These are phyloP conservation scores for Ptyas mucosa DNA, from an alignment of 2,113 vertebrate species.

Conservation along the genomic window DNA sequence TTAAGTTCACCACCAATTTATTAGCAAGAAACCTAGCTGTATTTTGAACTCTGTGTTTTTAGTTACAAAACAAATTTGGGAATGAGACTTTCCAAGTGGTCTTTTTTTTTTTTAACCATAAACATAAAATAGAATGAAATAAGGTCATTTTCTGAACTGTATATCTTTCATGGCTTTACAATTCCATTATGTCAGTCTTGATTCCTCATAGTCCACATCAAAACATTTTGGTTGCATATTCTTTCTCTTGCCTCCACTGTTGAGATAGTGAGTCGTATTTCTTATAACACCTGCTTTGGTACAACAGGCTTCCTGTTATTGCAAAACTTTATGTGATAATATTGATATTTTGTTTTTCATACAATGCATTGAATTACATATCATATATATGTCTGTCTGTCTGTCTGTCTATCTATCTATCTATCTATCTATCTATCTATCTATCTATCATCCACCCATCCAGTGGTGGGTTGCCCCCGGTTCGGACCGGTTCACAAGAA, in stretches of 20 bases:
- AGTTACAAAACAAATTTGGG: not conserved
- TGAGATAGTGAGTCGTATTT: not conserved
- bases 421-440: too few relatives aligned
- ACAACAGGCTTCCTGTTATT: not conserved
- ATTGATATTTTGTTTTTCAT: not conserved
- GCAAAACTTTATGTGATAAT: not conserved
- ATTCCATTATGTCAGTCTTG: not conserved
- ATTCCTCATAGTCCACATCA: not conserved
- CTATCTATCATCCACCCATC: too few relatives aligned
- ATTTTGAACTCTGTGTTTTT: not conserved
- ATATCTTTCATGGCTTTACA: not conserved
- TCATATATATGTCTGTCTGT: not conserved
- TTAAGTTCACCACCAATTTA: not conserved
- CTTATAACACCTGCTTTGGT: not conserved
- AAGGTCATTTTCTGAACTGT: not conserved
- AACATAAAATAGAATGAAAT: not conserved
- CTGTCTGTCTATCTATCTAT: not conserved
- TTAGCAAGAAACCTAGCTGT: not conserved
- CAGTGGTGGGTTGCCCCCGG: too few relatives aligned
- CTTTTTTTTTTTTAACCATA: too few relatives aligned
- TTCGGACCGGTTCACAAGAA: too few relatives aligned
- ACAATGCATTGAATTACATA: not conserved
- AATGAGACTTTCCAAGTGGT: not conserved
- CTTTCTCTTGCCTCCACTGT: not conserved
- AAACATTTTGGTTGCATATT: not conserved